Conservation (phyloP, 1,140 invertebrate genomes). For the Brachionus calyciflorus region DNA sequence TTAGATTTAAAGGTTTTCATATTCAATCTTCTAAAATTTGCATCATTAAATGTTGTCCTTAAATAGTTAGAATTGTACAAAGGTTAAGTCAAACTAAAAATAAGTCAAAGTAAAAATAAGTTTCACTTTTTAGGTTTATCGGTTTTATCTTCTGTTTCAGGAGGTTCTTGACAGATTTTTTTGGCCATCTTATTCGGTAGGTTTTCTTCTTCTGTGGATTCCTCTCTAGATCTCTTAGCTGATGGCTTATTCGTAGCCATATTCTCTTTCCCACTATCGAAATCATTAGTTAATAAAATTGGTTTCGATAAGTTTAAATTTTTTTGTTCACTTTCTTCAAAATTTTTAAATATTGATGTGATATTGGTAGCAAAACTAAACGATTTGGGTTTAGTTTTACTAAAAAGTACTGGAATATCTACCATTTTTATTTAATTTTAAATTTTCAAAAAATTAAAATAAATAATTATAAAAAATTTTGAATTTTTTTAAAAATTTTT, state of each 20-base stretch:
- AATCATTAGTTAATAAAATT: not conserved
- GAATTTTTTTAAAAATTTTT: not conserved
- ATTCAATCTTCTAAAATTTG: conserved; percentile 4
- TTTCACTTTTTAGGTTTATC: not conserved
- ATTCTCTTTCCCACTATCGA: not conserved
- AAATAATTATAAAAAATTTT: not conserved
- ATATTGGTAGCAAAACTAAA: conserved; percentile 24
- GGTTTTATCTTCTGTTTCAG: not conserved
- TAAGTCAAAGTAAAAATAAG: not conserved
- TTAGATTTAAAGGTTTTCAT: conserved; percentile 31
- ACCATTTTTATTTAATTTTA: not conserved
- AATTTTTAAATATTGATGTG: conserved; percentile 22
- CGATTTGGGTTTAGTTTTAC: conserved; percentile 22
- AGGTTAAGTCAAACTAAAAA: not conserved
- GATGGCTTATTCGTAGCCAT: no score
- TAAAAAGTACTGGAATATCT: conserved; percentile 10
- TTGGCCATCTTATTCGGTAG: not conserved
- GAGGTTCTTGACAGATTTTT: not conserved
- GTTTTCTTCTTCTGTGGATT: not conserved
- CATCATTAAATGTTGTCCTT: not conserved
- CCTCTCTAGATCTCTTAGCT: not conserved
- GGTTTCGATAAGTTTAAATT: not conserved
- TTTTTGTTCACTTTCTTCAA: not conserved
- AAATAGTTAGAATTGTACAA: not conserved
- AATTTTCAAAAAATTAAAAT: not conserved